phyloP scores from a whole-genome alignment of 2,797 vertebrate genomes.

The Graptemys geographica region DNA sequence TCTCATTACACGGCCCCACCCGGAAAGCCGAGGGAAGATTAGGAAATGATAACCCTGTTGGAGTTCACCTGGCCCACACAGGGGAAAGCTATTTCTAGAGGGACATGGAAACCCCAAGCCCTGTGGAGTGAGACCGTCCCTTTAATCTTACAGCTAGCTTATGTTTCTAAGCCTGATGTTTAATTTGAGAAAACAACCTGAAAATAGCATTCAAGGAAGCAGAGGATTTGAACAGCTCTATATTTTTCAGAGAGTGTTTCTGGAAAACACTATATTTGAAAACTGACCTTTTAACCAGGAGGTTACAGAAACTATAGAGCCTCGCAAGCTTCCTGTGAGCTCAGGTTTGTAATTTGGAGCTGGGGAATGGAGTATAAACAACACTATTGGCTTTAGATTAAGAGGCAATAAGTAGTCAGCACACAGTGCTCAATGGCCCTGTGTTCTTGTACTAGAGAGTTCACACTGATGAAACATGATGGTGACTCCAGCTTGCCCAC shows the following conservation, averaged over 20 bases:
- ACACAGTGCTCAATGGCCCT: neutral
- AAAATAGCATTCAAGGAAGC: conserved; percentile 84
- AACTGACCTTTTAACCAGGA: conserved; percentile 64
- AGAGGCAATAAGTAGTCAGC: conserved; percentile 26
- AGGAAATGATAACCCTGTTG: conserved; percentile 69
- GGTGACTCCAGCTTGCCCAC: neutral
- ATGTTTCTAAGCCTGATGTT: conserved; percentile 76
- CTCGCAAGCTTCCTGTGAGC: conserved; percentile 63
- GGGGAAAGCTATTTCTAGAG: conserved; percentile 79
- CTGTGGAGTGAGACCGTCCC: conserved; percentile 63
- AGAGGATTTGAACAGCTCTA: conserved; percentile 80
- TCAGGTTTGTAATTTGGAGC: conserved; percentile 78
- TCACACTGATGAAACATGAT: neutral
- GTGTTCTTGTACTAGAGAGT: neutral
- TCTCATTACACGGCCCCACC: conserved; percentile 36
- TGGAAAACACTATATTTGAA: conserved; percentile 77
- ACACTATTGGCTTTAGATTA: conserved; percentile 47
- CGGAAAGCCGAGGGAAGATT: conserved; percentile 58
- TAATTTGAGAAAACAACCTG: conserved; percentile 77
- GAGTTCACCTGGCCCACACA: conserved; percentile 83
- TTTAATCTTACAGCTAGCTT: conserved; percentile 80
- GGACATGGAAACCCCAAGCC: conserved; percentile 72
- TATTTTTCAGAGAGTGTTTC: conserved; percentile 78
- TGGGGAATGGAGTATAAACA: conserved; percentile 51
- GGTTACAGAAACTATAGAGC: conserved; percentile 62